Evolutionary conservation across 2,888 invertebrate species (phyloP), one percentile per base, ranked within the genome.

Genomic region (Congeria kusceri): DNA sequence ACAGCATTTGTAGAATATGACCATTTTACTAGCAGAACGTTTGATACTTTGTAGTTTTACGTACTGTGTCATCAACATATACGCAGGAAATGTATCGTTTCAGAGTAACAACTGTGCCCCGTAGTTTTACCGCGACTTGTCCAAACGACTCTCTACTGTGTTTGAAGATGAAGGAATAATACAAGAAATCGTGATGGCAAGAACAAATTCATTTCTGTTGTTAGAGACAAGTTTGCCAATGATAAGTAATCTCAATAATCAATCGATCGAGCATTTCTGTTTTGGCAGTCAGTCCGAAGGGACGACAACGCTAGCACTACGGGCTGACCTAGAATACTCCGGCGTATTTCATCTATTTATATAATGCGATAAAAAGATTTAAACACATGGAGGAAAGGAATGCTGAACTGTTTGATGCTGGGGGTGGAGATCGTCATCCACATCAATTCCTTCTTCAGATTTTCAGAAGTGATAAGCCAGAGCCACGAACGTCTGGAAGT

Each of bases 251-350:
- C 25, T 56, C 1, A 56, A 11, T 18, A 25, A 39, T 39, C 39
- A 25, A 56, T 56, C 23, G 11, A 9, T 25, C 56, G 25, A 56
- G 56, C 13, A 25, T 56, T 56, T 25, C n/a, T 15, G 3, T 25
- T 56, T 56, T 56, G 56, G 56, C 56, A 25, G 23, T 11, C 56
- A 56, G 56, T 25, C 25, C 9, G 56, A 56, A 56, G 56, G 56
- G n/a, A 18, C 23, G 23, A 56, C 56, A 20, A 56, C 56, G 23
- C 23, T 15, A 18, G 56, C 18, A 25, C 23, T 56, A 23, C 53
- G 23, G 23, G 4, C 53, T 53, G 53, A 53, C 15, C 4, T 53
- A 25, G 56, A 56, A 3, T 25, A 18, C 11, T 56, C 9, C 25
- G 25, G 23, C 11, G 56, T 56, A 4, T 25, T 1, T 18, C 56